Percentiles rank a stretch among this genome's conserved stretches.
These are phyloP conservation scores for Danio jaintianensis DNA, from an alignment of 2,797 vertebrate species.

Conservation along the genomic window DNA sequence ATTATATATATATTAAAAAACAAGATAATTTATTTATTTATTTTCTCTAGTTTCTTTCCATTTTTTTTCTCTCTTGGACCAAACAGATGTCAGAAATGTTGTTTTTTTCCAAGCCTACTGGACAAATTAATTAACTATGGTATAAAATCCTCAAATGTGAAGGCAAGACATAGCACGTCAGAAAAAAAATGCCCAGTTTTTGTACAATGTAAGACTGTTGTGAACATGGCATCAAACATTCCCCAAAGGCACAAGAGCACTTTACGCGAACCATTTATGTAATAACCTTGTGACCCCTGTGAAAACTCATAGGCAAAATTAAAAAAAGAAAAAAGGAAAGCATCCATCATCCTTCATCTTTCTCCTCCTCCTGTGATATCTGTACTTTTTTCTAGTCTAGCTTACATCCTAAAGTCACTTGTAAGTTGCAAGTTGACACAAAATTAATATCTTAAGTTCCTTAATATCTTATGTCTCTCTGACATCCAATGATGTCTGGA, in stretches of 20 bases:
- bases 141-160: constrained; percentile 25
- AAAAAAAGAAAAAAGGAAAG: constrained; percentile 63
- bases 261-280: constrained; percentile 71
- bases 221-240: constrained; percentile 70
- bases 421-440: constrained; percentile 71
- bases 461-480: constrained; percentile 64
- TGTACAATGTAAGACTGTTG: constrained; percentile 61
- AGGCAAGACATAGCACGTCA: neutral
- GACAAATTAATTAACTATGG: constrained; percentile 76
- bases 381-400: constrained; percentile 27
- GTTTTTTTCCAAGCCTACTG: constrained; percentile 76
- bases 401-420: constrained; percentile 65
- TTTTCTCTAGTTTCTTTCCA: constrained; percentile 65
- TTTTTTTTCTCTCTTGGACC: constrained; percentile 64
- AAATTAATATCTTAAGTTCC: constrained; percentile 74
- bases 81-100: constrained; percentile 79
- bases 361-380: constrained; percentile 18
- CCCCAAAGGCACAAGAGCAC: constrained; percentile 60
- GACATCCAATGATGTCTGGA: constrained; percentile 72
- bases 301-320: constrained; percentile 61
- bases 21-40: too few species aligned
- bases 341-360: constrained; percentile 59
- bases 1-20: too few species aligned
- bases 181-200: constrained; percentile 62
- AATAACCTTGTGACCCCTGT: constrained; percentile 73